Percentiles rank a stretch among this genome's conserved stretches.
These are phyloP conservation scores for Pemphredon lugubris DNA, from an alignment of 2,888 invertebrate species.

Conservation along the genomic window DNA sequence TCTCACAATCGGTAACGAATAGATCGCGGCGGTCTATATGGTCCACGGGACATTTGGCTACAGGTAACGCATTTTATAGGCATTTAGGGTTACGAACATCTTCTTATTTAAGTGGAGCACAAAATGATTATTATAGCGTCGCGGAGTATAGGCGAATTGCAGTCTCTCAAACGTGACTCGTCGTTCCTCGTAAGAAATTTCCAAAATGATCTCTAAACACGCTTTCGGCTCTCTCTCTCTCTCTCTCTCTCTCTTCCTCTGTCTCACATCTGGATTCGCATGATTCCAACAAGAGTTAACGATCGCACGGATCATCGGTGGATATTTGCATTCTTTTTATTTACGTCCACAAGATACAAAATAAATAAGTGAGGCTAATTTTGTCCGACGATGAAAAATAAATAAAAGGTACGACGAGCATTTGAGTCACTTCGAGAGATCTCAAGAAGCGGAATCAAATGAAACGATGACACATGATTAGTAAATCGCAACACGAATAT, in stretches of 20 bases:
- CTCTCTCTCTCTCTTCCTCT: neutral
- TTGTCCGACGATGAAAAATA: constrained; percentile 2
- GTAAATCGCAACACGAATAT: constrained; percentile 16
- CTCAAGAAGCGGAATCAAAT: constrained; percentile 40
- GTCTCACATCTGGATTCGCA: no score
- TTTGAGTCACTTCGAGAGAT: constrained; percentile 40
- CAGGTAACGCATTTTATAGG: constrained; percentile 70
- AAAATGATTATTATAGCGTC: constrained; percentile 50
- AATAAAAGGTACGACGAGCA: neutral
- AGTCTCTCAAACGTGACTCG: constrained; percentile 45
- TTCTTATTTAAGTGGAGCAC: constrained; percentile 57
- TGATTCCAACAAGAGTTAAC: no score
- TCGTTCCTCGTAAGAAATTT: constrained; percentile 6
- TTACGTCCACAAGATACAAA: neutral
- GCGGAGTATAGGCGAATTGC: constrained; percentile 38
- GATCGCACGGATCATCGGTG: no score
- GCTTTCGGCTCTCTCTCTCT: no score
- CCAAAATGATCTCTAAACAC: constrained; percentile 21
- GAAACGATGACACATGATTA: constrained; percentile 25
- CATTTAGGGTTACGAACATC: constrained; percentile 54
- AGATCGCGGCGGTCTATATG: constrained; percentile 74
- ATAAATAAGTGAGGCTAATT: constrained; percentile 1
- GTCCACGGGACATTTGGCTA: constrained; percentile 79
- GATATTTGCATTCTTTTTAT: no score
- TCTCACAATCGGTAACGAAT: constrained; percentile 52